These are phyloP conservation scores for Eupeodes corollae DNA, from an alignment of 1,140 invertebrate species.

Conservation along the genomic window DNA sequence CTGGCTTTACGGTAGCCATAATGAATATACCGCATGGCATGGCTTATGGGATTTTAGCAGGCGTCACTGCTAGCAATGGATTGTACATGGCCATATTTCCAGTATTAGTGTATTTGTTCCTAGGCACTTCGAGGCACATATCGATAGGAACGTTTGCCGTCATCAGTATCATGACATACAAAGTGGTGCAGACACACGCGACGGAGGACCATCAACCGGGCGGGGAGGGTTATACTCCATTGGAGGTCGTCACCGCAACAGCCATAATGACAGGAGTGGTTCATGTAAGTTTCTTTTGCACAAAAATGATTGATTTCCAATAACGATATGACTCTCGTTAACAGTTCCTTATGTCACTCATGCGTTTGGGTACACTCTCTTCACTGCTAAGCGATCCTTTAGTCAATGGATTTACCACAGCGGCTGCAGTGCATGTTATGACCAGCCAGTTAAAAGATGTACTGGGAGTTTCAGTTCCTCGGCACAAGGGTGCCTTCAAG, in stretches of 20 bases:
- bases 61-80: constrained; percentile 76
- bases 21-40: constrained; percentile 88
- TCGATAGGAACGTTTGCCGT: constrained; percentile 91
- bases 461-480: constrained; percentile 58
- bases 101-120: constrained; percentile 74
- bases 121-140: constrained; percentile 84
- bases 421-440: constrained; percentile 80
- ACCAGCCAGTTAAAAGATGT: constrained; percentile 82
- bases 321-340: constrained; percentile 9
- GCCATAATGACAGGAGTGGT: constrained; percentile 12
- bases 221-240: constrained; percentile 10
- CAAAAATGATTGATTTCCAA: too few species aligned
- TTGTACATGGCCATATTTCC: constrained; percentile 94
- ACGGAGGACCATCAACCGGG: constrained; percentile 6
- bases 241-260: constrained; percentile 28
- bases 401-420: constrained; percentile 85
- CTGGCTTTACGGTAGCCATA: constrained; percentile 79
- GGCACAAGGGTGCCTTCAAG: constrained; percentile 59
- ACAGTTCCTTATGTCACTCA: constrained; percentile 67
- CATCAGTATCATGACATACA: constrained; percentile 80
- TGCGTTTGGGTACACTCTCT: constrained; percentile 71
- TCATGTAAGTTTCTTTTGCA: constrained; percentile 2
- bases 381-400: constrained; percentile 79
- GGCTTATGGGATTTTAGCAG: constrained; percentile 76
- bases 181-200: constrained; percentile 43